phyloP scores from a whole-genome alignment of 2,113 vertebrate species.

The Calidris pygmaea region DNA sequence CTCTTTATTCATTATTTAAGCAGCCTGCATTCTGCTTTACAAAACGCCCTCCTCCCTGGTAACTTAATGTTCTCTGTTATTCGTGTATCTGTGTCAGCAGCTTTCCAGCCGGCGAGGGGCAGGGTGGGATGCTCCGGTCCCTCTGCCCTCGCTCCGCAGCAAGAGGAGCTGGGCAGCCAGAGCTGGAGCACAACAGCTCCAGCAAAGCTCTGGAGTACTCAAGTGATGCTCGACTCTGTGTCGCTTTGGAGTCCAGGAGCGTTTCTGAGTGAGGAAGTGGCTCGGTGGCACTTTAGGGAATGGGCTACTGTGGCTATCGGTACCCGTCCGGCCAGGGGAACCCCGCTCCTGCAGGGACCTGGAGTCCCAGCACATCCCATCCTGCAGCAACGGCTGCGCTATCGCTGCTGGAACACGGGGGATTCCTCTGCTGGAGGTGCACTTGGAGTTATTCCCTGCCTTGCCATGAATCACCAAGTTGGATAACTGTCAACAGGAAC shows the following conservation, averaged over 20 bases:
- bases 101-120: background rate
- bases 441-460: background rate
- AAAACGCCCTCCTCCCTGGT: background rate
- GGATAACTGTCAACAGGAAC: background rate
- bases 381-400: background rate
- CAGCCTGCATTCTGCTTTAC: background rate
- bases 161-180: background rate
- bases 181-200: background rate
- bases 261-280: background rate
- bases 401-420: background rate
- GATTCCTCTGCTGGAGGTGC: background rate
- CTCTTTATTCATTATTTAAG: slow-evolving; percentile 65
- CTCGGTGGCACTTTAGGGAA: background rate
- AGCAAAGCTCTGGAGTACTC: background rate
- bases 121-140: background rate
- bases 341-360: fast-evolving
- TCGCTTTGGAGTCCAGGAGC: background rate
- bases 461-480: background rate
- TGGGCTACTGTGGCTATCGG: fast-evolving
- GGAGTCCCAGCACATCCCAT: fast-evolving
- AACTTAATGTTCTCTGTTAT: background rate
- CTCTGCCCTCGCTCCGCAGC: fast-evolving
- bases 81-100: background rate
- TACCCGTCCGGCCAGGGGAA: fast-evolving
- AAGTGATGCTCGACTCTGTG: background rate